A percentile compares a stretch with the other conserved stretches of the same genome.
Evolutionary conservation across 2,113 vertebrate genomes (phyloP).

Genomic region (Turnix velox): DNA sequence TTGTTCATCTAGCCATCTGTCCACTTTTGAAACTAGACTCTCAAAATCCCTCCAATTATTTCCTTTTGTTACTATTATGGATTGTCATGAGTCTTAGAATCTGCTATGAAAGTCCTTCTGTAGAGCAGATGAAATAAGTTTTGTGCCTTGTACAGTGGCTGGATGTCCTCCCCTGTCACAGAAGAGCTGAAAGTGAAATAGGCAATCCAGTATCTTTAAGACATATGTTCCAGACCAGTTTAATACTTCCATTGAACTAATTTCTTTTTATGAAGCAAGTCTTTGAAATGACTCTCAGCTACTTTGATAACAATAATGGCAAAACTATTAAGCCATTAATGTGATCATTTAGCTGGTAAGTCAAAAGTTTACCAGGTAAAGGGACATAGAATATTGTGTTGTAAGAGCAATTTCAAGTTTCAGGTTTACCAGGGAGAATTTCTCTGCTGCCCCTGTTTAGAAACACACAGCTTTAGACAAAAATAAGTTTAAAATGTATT

Average conservation of each 20-base stretch:
- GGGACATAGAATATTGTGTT: not conserved
- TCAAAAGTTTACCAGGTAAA: constrained; percentile 3
- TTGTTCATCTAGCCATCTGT: not conserved
- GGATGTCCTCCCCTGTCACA: not conserved
- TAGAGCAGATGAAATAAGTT: not conserved
- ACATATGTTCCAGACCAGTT: not conserved
- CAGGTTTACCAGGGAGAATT: not conserved
- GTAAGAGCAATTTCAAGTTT: not conserved
- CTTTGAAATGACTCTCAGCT: constrained; percentile 8
- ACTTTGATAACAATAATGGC: not conserved
- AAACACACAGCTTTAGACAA: not conserved
- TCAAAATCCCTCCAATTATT: not conserved
- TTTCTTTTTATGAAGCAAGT: not conserved
- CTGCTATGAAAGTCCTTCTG: not conserved
- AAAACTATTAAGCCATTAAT: not conserved
- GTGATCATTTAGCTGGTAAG: not conserved
- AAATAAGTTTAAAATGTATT: not conserved
- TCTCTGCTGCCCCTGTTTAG: not conserved
- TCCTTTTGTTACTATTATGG: not conserved
- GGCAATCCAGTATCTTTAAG: not conserved
- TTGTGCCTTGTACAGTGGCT: not conserved
- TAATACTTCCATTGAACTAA: not conserved
- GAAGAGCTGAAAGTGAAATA: not conserved
- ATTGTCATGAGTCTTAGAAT: not conserved
- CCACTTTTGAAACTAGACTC: not conserved